Base-by-base conservation (phyloP, 2,888 invertebrate genomes). In the Leptopilina syphax region DNA sequence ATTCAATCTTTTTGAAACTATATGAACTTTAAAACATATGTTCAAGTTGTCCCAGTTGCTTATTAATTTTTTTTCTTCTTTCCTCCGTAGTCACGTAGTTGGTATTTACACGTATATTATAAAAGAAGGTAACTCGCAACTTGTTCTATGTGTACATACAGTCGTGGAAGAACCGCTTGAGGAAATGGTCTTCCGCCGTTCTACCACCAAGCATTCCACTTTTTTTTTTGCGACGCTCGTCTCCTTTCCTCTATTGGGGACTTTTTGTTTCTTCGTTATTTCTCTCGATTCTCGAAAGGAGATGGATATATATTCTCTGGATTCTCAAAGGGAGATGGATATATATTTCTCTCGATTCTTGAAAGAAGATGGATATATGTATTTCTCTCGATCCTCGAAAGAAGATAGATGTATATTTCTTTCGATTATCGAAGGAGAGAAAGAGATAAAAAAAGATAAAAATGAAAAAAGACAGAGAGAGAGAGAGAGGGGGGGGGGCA, bases 171-270 rank as follows among this genome's bases (percentile, higher is more conserved):
- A 86, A 85, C 85, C 81, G 82, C 83, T 82, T 84, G 83, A 87
- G 89, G 88, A 88, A 89, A 89, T 84, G 85, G 83, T 80, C 87
- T 89, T 88, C 88, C 87, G 87, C 84, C 87, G 86, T 85, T 86
- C 87, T 85, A 83, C 85, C 82, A 82, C 79, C 81, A 83, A 81
- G 83, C 82, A 85, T 85, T 86, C 83, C 80, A 84, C 80, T 82
- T 84, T 10, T 50, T 50, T 50, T 50, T 79, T 78, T 81, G 79
- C 66, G 73, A 67, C 81, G 70, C 63, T 27, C 65, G 79, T 79
- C 78, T 79, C 81, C 80, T 79, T 78, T 81, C 78, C 81, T 83
- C 68, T 65, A 73, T 80, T 70, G 50, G n/a, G 76, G 65, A 27
- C 81, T 84, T 84, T 83, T 83, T 84, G 50, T 78, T 65, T 77